phyloP scores from a whole-genome alignment of 1,140 invertebrate species.

The Neotoxoptera formosana region DNA sequence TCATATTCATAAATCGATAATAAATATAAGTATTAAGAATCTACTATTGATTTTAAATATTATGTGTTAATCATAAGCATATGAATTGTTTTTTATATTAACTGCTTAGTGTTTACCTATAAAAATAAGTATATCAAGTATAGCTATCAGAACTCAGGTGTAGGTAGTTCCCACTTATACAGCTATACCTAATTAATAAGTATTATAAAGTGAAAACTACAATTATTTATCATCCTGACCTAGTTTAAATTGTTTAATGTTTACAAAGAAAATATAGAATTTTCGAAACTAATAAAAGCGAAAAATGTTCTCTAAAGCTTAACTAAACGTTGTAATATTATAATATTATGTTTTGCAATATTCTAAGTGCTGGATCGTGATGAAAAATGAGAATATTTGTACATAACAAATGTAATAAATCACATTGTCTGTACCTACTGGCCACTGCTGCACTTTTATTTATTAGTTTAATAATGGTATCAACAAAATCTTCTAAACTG shows the following conservation, averaged over 20 bases:
- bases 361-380: neutral
- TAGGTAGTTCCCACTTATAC: neutral
- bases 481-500: neutral
- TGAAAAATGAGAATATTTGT: neutral
- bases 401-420: neutral
- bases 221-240: neutral
- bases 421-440: neutral
- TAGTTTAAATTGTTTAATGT: neutral
- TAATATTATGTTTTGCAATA: constrained; percentile 5
- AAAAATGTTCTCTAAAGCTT: neutral
- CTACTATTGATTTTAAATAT: neutral
- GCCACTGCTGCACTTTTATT: neutral
- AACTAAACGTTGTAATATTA: neutral
- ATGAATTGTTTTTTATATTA: neutral
- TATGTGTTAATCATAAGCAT: neutral
- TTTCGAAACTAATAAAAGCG: neutral
- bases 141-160: neutral
- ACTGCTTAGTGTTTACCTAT: neutral
- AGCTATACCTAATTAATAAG: neutral
- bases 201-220: neutral
- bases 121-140: neutral
- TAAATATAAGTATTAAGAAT: neutral
- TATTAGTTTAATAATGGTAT: neutral
- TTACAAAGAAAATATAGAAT: neutral
- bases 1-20: neutral